Conservation (phyloP, 2,113 vertebrate species). For the Sphyrna mokarran region DNA sequence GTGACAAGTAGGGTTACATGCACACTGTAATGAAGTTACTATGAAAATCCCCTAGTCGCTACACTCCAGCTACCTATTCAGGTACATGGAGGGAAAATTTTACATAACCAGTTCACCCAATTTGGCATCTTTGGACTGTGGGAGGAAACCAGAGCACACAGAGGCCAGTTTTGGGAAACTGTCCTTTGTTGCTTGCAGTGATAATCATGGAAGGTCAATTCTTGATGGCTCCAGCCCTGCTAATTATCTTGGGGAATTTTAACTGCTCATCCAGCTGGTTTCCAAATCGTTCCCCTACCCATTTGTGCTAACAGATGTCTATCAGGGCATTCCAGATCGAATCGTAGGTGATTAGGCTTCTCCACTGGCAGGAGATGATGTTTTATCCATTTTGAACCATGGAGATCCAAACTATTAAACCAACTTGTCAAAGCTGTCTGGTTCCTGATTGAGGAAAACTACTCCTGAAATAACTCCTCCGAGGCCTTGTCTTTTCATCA, state of each 20-base stretch:
- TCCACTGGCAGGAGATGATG: neutral
- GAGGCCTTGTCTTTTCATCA: too few species aligned
- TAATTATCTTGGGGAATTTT: neutral
- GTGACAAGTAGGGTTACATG: too few species aligned
- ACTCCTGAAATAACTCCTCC: neutral
- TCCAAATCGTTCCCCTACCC: neutral
- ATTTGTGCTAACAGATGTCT: neutral
- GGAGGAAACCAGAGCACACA: too few species aligned
- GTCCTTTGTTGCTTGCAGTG: too few species aligned
- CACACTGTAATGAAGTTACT: too few species aligned
- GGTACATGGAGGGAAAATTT: too few species aligned
- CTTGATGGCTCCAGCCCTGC: neutral
- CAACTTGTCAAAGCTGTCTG: neutral
- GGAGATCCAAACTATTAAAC: neutral
- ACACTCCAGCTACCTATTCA: too few species aligned
- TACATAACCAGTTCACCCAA: too few species aligned
- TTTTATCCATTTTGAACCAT: neutral
- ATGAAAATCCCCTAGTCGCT: too few species aligned
- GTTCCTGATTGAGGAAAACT: neutral
- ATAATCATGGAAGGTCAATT: neutral
- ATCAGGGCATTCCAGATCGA: neutral
- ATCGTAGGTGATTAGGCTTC: neutral
- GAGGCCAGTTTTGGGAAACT: neutral
- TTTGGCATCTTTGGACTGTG: too few species aligned
- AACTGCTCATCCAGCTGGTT: neutral